phyloP scores from a whole-genome alignment of 2,797 vertebrate species.

The Poeciliopsis gracilis region DNA sequence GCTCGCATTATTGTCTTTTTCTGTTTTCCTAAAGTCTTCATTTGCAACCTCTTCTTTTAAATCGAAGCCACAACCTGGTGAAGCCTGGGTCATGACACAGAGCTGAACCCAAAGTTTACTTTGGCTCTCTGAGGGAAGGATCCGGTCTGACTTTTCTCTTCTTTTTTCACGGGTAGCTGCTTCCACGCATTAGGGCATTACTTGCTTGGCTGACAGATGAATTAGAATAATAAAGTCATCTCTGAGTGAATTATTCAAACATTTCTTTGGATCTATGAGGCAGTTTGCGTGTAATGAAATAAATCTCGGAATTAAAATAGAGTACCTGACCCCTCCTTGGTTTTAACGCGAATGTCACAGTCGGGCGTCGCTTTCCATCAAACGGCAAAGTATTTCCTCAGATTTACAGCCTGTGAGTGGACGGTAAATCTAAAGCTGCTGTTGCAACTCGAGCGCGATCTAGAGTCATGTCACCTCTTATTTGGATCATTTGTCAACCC shows the following conservation, averaged over 20 bases:
- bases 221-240: slow-evolving; percentile 24
- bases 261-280: slow-evolving; percentile 15
- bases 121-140: not conserved
- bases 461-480: slow-evolving; percentile 69
- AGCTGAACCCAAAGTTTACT: not conserved
- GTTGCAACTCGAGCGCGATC: slow-evolving; percentile 53
- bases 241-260: slow-evolving; percentile 26
- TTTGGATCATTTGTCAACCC: slow-evolving; percentile 76
- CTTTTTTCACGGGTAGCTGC: not conserved
- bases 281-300: slow-evolving; percentile 20
- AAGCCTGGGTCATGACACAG: not conserved
- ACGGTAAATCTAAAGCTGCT: slow-evolving; percentile 47
- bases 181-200: not conserved
- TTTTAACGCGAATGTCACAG: slow-evolving; percentile 12
- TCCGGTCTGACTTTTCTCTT: not conserved
- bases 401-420: slow-evolving; percentile 35
- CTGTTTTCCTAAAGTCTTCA: not conserved
- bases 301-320: slow-evolving; percentile 25
- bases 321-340: not conserved
- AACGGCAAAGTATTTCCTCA: slow-evolving; percentile 6
- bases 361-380: slow-evolving; percentile 18
- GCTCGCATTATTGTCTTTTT: not conserved
- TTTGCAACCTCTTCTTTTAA: not conserved
- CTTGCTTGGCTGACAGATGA: slow-evolving; percentile 14
- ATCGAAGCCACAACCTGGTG: not conserved